Evolutionary conservation across 2,888 invertebrate genomes (phyloP).

Genomic region (Sycophila texana): DNA sequence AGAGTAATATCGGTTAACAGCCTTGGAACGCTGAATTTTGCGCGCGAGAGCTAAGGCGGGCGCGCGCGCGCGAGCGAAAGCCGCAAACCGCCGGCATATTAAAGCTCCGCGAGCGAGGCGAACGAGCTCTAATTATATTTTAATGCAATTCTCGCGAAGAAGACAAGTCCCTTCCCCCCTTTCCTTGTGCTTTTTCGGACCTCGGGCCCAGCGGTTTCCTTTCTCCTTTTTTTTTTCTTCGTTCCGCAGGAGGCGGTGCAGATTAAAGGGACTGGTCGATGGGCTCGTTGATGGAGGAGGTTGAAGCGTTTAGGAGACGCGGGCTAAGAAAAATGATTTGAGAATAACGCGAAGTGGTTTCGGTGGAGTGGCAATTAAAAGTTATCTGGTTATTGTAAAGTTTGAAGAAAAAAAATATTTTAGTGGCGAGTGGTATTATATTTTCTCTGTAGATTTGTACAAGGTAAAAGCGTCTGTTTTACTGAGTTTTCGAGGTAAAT

Average conservation of each 20-base stretch:
- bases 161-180: neutral
- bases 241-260: neutral
- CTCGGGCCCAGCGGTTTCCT: neutral
- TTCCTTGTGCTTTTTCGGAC: neutral
- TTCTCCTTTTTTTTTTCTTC: neutral
- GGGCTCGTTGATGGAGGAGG: conserved; percentile 1
- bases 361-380: too few relatives aligned
- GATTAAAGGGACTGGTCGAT: conserved; percentile 29
- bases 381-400: too few relatives aligned
- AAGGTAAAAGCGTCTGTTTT: too few relatives aligned
- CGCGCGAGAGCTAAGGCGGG: conserved; percentile 1
- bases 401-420: too few relatives aligned
- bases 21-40: neutral
- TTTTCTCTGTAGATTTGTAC: too few relatives aligned
- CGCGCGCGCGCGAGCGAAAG: conserved; percentile 54
- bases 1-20: conserved; percentile 38
- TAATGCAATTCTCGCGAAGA: conserved; percentile 60
- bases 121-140: conserved; percentile 69
- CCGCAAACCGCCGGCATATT: conserved; percentile 68
- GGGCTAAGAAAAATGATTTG: too few relatives aligned
- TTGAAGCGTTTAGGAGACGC: neutral
- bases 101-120: conserved; percentile 57
- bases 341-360: too few relatives aligned
- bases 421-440: too few relatives aligned
- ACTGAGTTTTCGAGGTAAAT: too few relatives aligned